Base-by-base conservation (phyloP, 1,140 invertebrate species). In the Tetraneura akinire region DNA sequence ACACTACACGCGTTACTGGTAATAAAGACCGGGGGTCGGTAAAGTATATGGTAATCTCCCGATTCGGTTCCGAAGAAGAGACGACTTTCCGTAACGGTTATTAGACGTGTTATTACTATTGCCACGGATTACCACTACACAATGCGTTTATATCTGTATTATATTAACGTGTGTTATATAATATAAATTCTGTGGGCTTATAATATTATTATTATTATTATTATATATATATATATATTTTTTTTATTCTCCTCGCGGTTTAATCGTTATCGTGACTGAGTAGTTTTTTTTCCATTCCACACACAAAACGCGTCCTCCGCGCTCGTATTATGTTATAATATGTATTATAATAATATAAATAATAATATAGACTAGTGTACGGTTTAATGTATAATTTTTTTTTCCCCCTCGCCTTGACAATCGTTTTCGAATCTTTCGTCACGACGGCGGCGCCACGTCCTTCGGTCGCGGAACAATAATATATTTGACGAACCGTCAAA, bases 371-470 rank as follows among this genome's bases (percentile, higher is more conserved):
- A n/a, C n/a, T n/a, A n/a, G n/a, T n/a, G n/a, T 53, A n/a, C n/a
- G 14, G n/a, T 53, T 14, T 14, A 6, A n/a, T n/a, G 14, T 53
- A n/a, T n/a, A 14, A 18, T n/a, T 53, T 53, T 53, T 53, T 42
- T 11, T 64, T 37, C 42, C 18, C 60, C 21, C 11, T 71, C 26
- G 11, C 68, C 66, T 70, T 71, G 68, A 51, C 68, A 13, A 18
- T 70, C 5, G 14, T 70, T 70, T 66, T 49, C 51, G 1, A 29
- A 71, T 71, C 47, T 51, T 70, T 26, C 49, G 9, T 71, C 68
- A 29, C 47, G 68, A 49, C 14, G 21, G 11, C 64, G 42, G 14
- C 42, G 66, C 21, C 62, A 68, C 16, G 68, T 71, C 47, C 47
- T 71, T 29, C 68, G 47, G 8, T n/a, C 47, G 16, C 45, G 16